A percentile compares a stretch with the other conserved stretches of the same genome.
Conservation (phyloP, 2,888 invertebrate species). For the Luperina testacea region DNA sequence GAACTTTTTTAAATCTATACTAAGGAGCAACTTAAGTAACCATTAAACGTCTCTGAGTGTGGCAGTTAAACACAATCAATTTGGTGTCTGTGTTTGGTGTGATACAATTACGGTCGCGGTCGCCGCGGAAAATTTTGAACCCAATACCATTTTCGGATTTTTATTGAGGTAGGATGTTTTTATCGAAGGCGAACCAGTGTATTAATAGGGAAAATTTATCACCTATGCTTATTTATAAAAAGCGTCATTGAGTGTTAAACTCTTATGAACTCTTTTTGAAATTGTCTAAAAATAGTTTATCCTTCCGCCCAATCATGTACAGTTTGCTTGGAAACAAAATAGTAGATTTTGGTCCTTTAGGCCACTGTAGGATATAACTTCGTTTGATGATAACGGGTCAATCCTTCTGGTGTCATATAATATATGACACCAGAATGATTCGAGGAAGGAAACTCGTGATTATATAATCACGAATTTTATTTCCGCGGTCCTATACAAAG, state of each 20-base stretch:
- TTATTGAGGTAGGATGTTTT: slow-evolving; percentile 19
- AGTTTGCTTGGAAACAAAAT: neutral
- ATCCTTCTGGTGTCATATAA: slow-evolving; percentile 50
- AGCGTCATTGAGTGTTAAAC: slow-evolving; percentile 6
- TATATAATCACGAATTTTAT: slow-evolving; percentile 60
- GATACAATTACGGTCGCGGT: slow-evolving; percentile 12
- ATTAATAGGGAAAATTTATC: slow-evolving; percentile 25
- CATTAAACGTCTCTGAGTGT: too few relatives aligned
- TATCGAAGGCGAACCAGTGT: slow-evolving; percentile 50
- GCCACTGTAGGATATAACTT: slow-evolving; percentile 18
- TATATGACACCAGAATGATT: neutral
- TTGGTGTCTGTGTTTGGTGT: slow-evolving; percentile 11
- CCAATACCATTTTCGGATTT: slow-evolving; percentile 24
- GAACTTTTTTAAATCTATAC: too few relatives aligned
- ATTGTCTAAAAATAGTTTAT: slow-evolving; percentile 6
- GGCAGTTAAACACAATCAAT: slow-evolving; percentile 25
- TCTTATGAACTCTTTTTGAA: neutral
- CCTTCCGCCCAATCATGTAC: neutral
- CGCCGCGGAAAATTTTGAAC: slow-evolving; percentile 14
- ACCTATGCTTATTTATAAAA: slow-evolving; percentile 33
- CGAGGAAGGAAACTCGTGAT: too few relatives aligned
- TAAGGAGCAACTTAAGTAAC: too few relatives aligned
- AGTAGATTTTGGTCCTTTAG: neutral
- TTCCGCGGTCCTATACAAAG: slow-evolving; percentile 61
- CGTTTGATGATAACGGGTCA: slow-evolving; percentile 33